Base-by-base conservation (phyloP, 1,140 invertebrate species). In the Plodia interpunctella region DNA sequence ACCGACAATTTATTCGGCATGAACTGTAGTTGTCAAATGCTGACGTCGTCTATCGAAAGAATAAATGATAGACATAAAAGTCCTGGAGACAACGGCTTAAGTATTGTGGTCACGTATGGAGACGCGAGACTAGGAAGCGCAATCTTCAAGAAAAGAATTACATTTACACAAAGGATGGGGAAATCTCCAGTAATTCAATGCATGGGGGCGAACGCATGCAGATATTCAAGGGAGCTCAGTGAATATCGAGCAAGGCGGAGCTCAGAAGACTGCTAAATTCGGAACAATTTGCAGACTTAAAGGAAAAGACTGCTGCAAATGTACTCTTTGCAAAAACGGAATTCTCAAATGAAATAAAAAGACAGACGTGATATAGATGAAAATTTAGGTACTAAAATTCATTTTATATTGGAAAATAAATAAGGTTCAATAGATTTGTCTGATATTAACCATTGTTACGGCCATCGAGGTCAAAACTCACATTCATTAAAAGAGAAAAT, bases 21-120 rank as follows among this genome's bases (percentile, higher is more conserved):
- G 76, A 87, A 88, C 81, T 84, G 80, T 86, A 84, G 78, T 87
- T 87, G 83, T 88, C 83, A 81, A 88, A 83, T 63, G 83, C 86
- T 89, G 82, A 87, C 82, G 80, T 80, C 65, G 82, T 80, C 80
- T 85, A 82, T 86, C 76, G 73, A 66, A 76, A 69, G 74, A 87
- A 87, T 83, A 87, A 88, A 87, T 83, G 83, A 89, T 80, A 87
- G 83, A 87, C 74, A 78, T 75, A 79, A 80, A 78, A 70, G 68
- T 76, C 78, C 73, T 71, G 74, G 62, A 86, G 79, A 83, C 82
- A 86, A 79, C 70, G 63, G 51, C 65, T 76, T 80, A 63, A 65
- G 76, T 78, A 89, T 89, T 83, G 76, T 78, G 81, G 79, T 87
- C 86, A 89, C 86, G 86, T 87, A 76, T 57, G 19, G 68, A 66